Conservation (phyloP, 2,113 vertebrate genomes). For the Apteryx mantelli region DNA sequence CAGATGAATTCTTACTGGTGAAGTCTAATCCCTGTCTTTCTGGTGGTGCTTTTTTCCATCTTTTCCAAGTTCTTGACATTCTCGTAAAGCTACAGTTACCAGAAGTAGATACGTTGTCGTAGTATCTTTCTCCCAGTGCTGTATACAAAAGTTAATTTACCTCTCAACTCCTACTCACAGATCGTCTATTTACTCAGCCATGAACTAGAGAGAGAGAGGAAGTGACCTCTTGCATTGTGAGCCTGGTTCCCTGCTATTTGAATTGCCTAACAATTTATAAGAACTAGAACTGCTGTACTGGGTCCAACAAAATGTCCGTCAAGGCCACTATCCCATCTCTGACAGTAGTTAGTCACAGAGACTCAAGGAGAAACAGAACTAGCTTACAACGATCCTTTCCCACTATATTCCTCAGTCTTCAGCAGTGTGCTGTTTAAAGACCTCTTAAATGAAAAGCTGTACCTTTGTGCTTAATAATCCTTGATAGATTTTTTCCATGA, state of each 20-base stretch:
- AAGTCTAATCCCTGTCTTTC: neutral
- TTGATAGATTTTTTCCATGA: neutral
- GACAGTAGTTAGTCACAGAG: neutral
- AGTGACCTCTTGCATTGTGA: constrained; percentile 41
- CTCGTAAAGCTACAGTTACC: neutral
- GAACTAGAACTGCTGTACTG: neutral
- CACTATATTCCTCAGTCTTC: neutral
- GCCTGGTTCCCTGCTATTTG: constrained; percentile 16
- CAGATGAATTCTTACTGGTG: neutral
- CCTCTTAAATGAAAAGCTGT: neutral
- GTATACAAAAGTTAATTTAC: constrained; percentile 41
- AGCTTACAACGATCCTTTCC: neutral
- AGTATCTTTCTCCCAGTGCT: neutral
- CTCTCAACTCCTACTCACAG: constrained; percentile 28
- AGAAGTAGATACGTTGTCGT: neutral
- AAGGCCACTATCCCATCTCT: neutral
- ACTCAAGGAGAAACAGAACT: constrained; percentile 6
- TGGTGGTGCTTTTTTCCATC: neutral
- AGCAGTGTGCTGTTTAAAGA: constrained; percentile 3
- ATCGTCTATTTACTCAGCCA: neutral
- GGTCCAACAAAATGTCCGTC: neutral
- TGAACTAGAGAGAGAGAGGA: neutral
- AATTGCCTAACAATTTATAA: constrained; percentile 52
- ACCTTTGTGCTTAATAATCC: neutral
- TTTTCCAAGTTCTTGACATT: neutral